Percentiles rank a stretch among this genome's conserved stretches.
Evolutionary conservation across 1,140 invertebrate species (phyloP).

Genomic region (Paraescarpia echinospica): DNA sequence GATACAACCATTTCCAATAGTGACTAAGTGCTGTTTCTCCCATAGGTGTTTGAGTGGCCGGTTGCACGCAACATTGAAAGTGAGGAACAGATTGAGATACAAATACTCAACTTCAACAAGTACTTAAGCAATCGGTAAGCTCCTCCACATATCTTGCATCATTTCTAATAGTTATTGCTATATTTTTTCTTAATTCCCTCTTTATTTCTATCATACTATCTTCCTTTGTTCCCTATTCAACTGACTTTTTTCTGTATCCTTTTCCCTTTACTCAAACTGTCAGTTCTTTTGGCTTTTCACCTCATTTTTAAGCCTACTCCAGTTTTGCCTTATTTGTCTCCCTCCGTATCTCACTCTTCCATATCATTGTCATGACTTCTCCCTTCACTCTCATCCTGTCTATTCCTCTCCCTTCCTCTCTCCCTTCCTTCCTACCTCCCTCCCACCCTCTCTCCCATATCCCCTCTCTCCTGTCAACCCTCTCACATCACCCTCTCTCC

Average conservation of each 20-base stretch:
- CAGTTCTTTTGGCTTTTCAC: no score
- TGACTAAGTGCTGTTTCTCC: neutral
- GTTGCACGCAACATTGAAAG: slow-evolving; percentile 68
- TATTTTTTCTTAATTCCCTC: neutral
- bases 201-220: neutral
- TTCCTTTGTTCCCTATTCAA: no score
- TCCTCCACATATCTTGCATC: neutral
- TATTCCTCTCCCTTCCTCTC: no score
- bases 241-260: no score
- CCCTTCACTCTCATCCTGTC: no score
- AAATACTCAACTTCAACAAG: slow-evolving; percentile 67
- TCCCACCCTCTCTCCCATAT: neutral
- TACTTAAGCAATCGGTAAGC: slow-evolving; percentile 59
- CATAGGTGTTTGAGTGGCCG: slow-evolving; percentile 76
- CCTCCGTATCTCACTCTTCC: no score
- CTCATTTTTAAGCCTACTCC: no score
- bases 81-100: slow-evolving; percentile 70
- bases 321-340: no score
- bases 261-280: no score
- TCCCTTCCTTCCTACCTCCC: no score
- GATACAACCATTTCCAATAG: neutral
- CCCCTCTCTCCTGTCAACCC: neutral
- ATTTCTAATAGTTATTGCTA: neutral
- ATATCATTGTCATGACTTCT: no score
- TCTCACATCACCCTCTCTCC: neutral